Conservation (phyloP, 2,797 vertebrate species). For the Sebastes minor region DNA sequence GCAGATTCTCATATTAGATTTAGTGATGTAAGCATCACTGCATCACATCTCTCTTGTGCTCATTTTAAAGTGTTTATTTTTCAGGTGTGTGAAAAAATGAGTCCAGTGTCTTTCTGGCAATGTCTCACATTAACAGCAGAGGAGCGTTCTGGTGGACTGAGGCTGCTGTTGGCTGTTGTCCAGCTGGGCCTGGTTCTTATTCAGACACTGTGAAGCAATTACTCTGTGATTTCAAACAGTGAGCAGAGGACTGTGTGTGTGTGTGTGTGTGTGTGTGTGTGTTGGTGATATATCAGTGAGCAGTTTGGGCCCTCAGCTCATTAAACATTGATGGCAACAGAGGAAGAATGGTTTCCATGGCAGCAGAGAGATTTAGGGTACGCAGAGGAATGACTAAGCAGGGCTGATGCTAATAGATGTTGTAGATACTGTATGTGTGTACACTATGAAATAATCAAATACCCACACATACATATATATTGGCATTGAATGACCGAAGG, state of each 20-base stretch:
- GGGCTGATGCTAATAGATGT: not conserved
- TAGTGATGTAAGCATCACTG: not conserved
- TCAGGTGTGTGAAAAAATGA: constrained; percentile 3
- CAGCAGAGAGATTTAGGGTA: constrained; percentile 48
- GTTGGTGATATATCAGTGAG: constrained; percentile 37
- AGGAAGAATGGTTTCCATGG: constrained; percentile 59
- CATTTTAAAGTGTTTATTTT: not conserved
- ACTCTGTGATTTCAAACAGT: constrained; percentile 30
- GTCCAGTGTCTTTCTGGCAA: not conserved
- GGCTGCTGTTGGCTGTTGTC: constrained; percentile 6
- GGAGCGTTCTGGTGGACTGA: not conserved
- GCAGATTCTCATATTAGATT: not conserved
- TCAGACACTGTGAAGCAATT: constrained; percentile 34
- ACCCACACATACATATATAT: not conserved
- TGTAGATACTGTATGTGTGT: not conserved
- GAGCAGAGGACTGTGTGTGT: not conserved
- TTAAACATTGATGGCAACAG: constrained; percentile 52
- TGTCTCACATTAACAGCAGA: constrained; percentile 13
- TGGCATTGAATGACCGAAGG: not conserved
- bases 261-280: not conserved
- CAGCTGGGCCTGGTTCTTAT: constrained; percentile 19
- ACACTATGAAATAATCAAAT: not conserved
- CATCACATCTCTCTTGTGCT: not conserved
- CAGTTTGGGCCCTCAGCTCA: constrained; percentile 43
- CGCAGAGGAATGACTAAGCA: constrained; percentile 39